phyloP scores from a whole-genome alignment of 2,888 invertebrate species.

The Tenthredo scrophulariae region DNA sequence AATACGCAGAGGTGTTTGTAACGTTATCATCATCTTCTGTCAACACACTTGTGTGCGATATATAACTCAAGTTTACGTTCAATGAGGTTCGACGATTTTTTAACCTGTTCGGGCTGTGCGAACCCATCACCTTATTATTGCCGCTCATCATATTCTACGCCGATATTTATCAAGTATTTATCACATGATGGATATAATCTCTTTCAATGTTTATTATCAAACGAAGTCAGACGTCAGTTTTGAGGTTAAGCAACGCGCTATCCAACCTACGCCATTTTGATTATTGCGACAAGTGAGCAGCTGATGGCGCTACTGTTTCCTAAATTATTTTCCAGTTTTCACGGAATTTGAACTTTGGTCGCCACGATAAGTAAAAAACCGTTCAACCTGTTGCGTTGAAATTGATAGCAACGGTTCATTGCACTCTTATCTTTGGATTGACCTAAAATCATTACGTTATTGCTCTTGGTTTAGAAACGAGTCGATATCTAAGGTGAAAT shows the following conservation, averaged over 20 bases:
- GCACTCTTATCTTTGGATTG: neutral
- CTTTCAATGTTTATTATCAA: neutral
- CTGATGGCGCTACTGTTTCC: neutral
- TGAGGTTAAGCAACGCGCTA: neutral
- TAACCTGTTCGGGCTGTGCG: neutral
- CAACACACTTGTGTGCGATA: constrained; percentile 64
- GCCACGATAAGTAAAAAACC: neutral
- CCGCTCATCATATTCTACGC: neutral
- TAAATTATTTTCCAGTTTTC: neutral
- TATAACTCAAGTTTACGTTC: constrained; percentile 70
- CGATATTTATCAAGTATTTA: neutral
- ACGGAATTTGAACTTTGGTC: neutral
- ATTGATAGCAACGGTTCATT: neutral
- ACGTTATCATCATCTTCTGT: neutral
- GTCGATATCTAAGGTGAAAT: neutral
- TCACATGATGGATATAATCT: neutral
- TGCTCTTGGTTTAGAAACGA: neutral
- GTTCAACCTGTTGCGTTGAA: neutral
- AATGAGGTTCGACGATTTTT: constrained; percentile 66
- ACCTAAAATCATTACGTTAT: neutral
- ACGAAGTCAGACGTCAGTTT: neutral
- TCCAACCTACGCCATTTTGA: neutral
- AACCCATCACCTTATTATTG: neutral
- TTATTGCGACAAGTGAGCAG: neutral
- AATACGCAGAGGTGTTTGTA: constrained; percentile 58